phyloP scores from a whole-genome alignment of 2,888 invertebrate genomes.

The Ischnus inquisitorius region DNA sequence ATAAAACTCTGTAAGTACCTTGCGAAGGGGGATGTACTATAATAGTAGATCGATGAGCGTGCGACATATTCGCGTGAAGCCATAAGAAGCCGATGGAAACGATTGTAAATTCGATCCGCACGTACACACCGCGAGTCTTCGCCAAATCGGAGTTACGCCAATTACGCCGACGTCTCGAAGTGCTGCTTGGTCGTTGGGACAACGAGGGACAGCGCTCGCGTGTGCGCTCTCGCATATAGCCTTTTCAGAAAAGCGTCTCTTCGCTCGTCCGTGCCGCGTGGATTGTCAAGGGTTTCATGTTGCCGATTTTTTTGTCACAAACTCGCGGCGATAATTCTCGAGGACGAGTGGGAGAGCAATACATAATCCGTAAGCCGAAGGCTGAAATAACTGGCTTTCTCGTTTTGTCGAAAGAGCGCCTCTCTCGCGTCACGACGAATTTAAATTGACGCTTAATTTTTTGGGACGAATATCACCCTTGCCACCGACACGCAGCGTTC shows the following conservation, averaged over 20 bases:
- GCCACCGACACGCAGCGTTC: not conserved
- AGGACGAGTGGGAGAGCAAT: conserved; percentile 28
- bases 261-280: conserved; percentile 46
- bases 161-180: conserved; percentile 67
- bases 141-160: conserved; percentile 70
- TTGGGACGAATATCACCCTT: conserved; percentile 32
- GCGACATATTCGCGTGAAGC: conserved; percentile 52
- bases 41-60: conserved; percentile 40
- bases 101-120: conserved; percentile 70
- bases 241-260: conserved; percentile 64
- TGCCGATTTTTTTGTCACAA: conserved; percentile 44
- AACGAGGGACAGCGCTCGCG: conserved; percentile 40
- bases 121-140: conserved; percentile 53
- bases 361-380: conserved; percentile 28
- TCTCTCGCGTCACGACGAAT: conserved; percentile 62
- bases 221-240: conserved; percentile 32
- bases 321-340: conserved; percentile 27
- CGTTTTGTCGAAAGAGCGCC: conserved; percentile 35
- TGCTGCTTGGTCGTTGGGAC: conserved; percentile 36
- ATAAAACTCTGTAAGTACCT: conserved; percentile 52
- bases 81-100: conserved; percentile 68
- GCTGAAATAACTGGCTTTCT: conserved; percentile 6
- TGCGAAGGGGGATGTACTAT: conserved; percentile 22
- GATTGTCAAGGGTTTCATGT: conserved; percentile 50
- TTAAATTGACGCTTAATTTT: conserved; percentile 71